Evolutionary conservation across 2,888 invertebrate species (phyloP).

Genomic region (Drosophila sordidapex): DNA sequence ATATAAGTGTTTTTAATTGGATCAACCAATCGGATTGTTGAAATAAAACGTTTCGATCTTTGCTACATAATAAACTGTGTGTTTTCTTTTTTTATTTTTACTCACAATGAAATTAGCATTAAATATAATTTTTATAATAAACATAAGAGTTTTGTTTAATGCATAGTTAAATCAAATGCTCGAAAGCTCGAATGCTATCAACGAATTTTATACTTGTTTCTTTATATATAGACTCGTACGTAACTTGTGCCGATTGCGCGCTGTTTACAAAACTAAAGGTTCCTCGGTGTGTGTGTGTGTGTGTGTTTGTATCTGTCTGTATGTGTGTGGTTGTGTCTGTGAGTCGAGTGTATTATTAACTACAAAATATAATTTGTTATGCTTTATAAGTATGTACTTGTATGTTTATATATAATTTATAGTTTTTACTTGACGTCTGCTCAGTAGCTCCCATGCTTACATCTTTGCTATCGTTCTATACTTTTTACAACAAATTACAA

Average conservation of each 20-base stretch:
- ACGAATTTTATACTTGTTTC: slow-evolving; percentile 43
- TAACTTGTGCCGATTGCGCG: slow-evolving; percentile 78
- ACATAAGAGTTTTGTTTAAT: slow-evolving; percentile 70
- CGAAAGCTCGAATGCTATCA: slow-evolving; percentile 76
- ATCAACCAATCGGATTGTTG: slow-evolving; percentile 40
- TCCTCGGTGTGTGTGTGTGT: slow-evolving; percentile 36
- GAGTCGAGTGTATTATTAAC: slow-evolving; percentile 46
- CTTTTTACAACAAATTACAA: slow-evolving; percentile 81
- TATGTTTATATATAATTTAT: slow-evolving; percentile 67
- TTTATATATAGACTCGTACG: slow-evolving; percentile 48
- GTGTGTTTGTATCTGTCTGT: slow-evolving; percentile 33
- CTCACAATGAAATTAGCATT: slow-evolving; percentile 77
- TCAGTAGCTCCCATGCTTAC: slow-evolving; percentile 29
- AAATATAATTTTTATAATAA: slow-evolving; percentile 75
- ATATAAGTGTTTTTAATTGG: slow-evolving; percentile 2
- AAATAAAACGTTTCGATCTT: slow-evolving; percentile 63
- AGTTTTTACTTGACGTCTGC: slow-evolving; percentile 61
- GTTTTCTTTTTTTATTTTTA: slow-evolving; percentile 50
- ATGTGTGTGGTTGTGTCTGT: slow-evolving; percentile 26
- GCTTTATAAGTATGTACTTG: slow-evolving; percentile 68
- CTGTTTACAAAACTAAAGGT: slow-evolving; percentile 73
- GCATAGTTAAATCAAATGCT: slow-evolving; percentile 72
- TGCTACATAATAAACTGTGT: slow-evolving; percentile 79
- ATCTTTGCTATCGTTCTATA: slow-evolving; percentile 30
- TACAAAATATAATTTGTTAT: slow-evolving; percentile 74